These are phyloP conservation scores for Cladorhizidae sp. DNA, from an alignment of 37 sponge, comb jelly and placozoan species.

Conservation along the genomic window DNA sequence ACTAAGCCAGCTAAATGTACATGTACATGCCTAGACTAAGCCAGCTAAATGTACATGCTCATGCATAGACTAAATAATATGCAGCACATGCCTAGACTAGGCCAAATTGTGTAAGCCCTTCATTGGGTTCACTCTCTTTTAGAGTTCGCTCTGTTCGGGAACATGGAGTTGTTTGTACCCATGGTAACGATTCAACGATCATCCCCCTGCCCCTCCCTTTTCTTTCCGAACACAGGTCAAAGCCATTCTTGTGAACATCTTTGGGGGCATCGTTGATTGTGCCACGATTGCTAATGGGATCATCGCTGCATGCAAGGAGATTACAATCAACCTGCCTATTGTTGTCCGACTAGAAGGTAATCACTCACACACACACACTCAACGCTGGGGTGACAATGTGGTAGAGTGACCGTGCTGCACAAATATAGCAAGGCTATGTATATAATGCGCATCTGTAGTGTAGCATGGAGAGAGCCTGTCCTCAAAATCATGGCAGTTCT, in stretches of 20 bases:
- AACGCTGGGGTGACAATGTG: background rate
- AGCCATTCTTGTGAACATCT: constrained; percentile 95
- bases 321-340: constrained; percentile 80
- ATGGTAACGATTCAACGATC: background rate
- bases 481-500: too few species aligned
- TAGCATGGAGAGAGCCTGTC: background rate
- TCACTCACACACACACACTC: background rate
- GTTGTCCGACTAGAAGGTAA: constrained; percentile 94
- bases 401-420: too few species aligned
- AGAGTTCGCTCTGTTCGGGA: background rate
- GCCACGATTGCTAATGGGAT: constrained; percentile 93
- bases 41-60: too few species aligned
- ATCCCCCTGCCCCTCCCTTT: too few species aligned
- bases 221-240: constrained; percentile 75
- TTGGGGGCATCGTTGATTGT: constrained; percentile 98
- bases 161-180: too few species aligned
- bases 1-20: too few species aligned
- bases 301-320: constrained; percentile 81
- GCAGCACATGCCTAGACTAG: too few species aligned
- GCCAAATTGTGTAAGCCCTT: too few species aligned
- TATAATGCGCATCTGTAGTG: background rate
- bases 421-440: background rate
- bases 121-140: too few species aligned
- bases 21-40: too few species aligned
- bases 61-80: too few species aligned